phyloP scores from a whole-genome alignment of 2,113 vertebrate genomes.

The pig (Sus scrofa) region DNA sequence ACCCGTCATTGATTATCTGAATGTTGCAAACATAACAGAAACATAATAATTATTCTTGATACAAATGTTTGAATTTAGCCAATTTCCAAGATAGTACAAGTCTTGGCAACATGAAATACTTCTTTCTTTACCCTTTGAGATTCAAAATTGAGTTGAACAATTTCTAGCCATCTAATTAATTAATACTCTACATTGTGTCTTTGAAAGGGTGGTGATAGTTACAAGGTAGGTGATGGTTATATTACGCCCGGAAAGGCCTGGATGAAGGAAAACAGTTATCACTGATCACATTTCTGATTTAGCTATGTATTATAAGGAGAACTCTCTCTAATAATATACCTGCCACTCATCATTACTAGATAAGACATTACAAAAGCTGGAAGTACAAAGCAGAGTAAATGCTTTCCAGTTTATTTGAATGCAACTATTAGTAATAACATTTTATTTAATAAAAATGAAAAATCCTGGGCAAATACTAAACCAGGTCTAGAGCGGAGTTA shows the following conservation, averaged over 20 bases:
- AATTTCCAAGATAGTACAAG: background rate
- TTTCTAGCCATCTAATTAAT: background rate
- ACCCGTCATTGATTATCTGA: background rate
- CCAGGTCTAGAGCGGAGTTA: background rate
- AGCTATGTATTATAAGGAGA: background rate
- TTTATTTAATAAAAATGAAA: conserved; percentile 16
- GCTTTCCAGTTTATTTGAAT: background rate
- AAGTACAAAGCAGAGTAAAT: background rate
- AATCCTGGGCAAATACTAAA: background rate
- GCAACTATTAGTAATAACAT: background rate
- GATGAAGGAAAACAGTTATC: background rate
- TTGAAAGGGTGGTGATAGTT: background rate
- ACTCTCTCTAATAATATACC: background rate
- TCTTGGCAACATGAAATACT: background rate
- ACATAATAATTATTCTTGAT: background rate
- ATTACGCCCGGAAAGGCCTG: background rate
- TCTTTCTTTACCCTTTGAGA: background rate
- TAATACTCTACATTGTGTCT: background rate
- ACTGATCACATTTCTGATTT: background rate
- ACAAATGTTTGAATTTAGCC: background rate
- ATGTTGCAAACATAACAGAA: background rate
- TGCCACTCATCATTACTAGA: background rate
- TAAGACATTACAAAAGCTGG: background rate
- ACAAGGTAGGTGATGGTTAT: background rate
- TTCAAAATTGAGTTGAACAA: background rate